Evolutionary conservation across 1,140 invertebrate genomes (phyloP).

Genomic region (Drosophila ambigua): DNA sequence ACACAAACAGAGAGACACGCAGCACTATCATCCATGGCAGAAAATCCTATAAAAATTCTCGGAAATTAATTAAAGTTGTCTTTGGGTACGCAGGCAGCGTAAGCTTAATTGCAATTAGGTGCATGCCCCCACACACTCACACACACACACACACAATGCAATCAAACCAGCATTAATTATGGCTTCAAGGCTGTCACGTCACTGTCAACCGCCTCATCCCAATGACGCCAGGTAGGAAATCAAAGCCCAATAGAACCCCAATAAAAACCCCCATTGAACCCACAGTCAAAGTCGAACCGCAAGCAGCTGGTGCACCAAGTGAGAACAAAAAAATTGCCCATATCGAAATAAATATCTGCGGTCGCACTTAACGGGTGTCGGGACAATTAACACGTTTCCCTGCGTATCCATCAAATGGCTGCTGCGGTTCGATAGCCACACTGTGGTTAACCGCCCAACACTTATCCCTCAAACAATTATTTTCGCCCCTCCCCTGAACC

Average conservation of each 20-base stretch:
- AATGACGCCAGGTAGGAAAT: not conserved
- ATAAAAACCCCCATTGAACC: too few species aligned
- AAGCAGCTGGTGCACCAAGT: constrained; percentile 37
- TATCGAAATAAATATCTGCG: constrained; percentile 40
- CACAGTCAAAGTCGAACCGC: constrained; percentile 24
- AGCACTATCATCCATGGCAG: constrained; percentile 1
- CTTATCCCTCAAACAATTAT: constrained; percentile 29
- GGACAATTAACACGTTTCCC: constrained; percentile 58
- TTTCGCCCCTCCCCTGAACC: constrained; percentile 6
- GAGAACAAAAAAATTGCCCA: constrained; percentile 19
- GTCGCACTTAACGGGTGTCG: constrained; percentile 44
- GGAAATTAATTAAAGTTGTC: constrained; percentile 53
- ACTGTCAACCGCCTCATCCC: constrained; percentile 20
- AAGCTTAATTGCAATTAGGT: constrained; percentile 72
- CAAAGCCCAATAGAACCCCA: too few species aligned
- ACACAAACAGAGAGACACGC: constrained; percentile 5
- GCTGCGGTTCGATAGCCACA: constrained; percentile 30
- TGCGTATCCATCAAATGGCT: constrained; percentile 60
- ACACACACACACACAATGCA: constrained; percentile 34
- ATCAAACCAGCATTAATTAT: constrained; percentile 60
- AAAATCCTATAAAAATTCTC: constrained; percentile 42
- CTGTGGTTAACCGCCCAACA: constrained; percentile 59
- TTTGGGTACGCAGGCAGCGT: constrained; percentile 32
- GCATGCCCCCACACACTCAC: constrained; percentile 5
- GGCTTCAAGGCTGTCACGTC: constrained; percentile 28